phyloP scores from a whole-genome alignment of 2,797 vertebrate species.

The Myotis planiceps region DNA sequence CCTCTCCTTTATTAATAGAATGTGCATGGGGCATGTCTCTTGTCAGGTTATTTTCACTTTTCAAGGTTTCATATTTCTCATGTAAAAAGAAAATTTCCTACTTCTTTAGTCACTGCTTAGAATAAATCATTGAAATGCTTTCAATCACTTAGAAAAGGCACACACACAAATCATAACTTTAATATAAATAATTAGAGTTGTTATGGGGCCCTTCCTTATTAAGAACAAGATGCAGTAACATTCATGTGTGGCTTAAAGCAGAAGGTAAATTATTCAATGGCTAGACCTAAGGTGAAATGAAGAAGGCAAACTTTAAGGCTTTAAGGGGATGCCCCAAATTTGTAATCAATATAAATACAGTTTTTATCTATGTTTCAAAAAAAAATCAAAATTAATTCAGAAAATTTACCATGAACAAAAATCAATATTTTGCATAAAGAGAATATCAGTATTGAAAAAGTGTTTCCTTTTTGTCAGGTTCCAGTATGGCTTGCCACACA shows the following conservation, averaged over 20 bases:
- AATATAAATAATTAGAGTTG: not conserved
- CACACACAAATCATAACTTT: not conserved
- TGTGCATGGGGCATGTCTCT: not conserved
- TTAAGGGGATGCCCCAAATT: not conserved
- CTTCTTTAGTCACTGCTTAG: not conserved
- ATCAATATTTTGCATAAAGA: conserved; percentile 27
- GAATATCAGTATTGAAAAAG: not conserved
- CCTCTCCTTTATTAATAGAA: not conserved
- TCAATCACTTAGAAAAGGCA: not conserved
- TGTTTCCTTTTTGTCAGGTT: not conserved
- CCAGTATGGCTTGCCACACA: not conserved
- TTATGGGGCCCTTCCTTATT: not conserved
- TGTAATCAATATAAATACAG: not conserved
- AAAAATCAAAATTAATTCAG: not conserved
- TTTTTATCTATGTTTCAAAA: not conserved
- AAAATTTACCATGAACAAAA: not conserved
- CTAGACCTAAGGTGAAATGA: not conserved
- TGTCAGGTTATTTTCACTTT: conserved; percentile 24
- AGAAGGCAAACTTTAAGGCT: not conserved
- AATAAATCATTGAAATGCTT: conserved; percentile 47
- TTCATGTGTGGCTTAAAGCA: not conserved
- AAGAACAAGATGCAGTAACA: not conserved
- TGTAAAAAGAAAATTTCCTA: conserved; percentile 12
- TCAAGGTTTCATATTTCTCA: not conserved
- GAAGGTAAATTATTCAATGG: not conserved